Base-by-base conservation (phyloP, 2,888 invertebrate species). In the Nycteola revayana region DNA sequence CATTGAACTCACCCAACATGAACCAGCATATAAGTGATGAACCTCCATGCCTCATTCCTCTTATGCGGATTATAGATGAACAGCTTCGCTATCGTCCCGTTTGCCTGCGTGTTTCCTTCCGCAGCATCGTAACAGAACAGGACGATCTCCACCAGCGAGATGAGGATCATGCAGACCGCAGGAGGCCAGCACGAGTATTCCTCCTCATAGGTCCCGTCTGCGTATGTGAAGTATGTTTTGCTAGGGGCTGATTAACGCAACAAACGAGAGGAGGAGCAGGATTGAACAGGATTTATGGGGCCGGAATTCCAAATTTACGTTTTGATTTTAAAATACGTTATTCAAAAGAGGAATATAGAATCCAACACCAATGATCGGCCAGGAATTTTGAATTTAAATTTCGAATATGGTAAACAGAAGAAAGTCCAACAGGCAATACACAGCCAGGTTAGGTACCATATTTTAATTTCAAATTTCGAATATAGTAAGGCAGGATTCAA, bases 181-280 rank as follows among this genome's bases (percentile, higher is more conserved):
- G 98, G 99, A 7, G 98, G 99, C 74, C 93, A 94, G 69, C 99
- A 98, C 42, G 92, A 94, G 89, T 98, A 99, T 71, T 97, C 94
- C 60, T 96, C 94, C 66, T 97, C 94, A 79, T 98, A 98, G 3
- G 93, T 92, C 1, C 94, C 94, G 86, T 94, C 94, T 91, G 81
- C 58, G 66, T 84, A 87, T 10, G 83, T 84, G 80, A 87, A 85
- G 66, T 66, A 51, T 39, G 72, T 48, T 66, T 69, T 74, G 75
- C 78, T 78, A 66, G 58, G 67, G 66, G 60, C 43, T 58, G 73
- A 66, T 57, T 73, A 78, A 71, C 51, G 48, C 34, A 51, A 74
- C 75, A 49, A 75, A 78, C 71, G 79, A 71, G 73, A 73, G 41
- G 42, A 39, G 55, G 60, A 53, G 9, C 21, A 34, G 43, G 28